Evolutionary conservation across 1,140 invertebrate species (phyloP).

Genomic region (Rhopalosiphum padi): DNA sequence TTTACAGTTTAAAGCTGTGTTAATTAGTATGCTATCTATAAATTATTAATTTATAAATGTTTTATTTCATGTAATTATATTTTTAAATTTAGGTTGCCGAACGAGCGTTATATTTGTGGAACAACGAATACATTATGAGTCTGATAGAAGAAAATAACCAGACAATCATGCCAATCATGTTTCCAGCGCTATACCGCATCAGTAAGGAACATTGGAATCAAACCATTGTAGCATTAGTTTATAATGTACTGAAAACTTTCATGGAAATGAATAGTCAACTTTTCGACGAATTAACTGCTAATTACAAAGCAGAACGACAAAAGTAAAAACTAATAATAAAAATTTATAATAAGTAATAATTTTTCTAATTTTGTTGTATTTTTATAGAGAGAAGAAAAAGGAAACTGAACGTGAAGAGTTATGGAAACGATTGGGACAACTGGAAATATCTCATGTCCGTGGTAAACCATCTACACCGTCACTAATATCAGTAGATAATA

Average conservation of each 20-base stretch:
- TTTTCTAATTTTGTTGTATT: conserved; percentile 29
- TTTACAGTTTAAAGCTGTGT: background rate
- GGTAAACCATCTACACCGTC: conserved; percentile 60
- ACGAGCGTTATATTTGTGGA: conserved; percentile 93
- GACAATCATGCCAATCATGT: conserved; percentile 92
- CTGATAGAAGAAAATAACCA: conserved; percentile 92
- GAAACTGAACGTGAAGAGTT: conserved; percentile 93
- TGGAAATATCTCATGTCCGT: conserved; percentile 70
- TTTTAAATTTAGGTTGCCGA: conserved; percentile 85
- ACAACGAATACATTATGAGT: conserved; percentile 96
- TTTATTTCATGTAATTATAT: background rate
- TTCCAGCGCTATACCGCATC: conserved; percentile 96
- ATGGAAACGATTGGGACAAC: conserved; percentile 89
- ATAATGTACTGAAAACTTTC: conserved; percentile 99
- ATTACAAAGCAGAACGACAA: conserved; percentile 96
- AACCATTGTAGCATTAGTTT: conserved; percentile 98
- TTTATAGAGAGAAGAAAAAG: conserved; percentile 87
- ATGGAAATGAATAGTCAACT: conserved; percentile 99
- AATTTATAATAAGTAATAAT: background rate
- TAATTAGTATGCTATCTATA: background rate
- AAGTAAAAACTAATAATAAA: conserved; percentile 74
- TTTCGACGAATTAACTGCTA: conserved; percentile 97
- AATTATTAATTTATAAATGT: background rate
- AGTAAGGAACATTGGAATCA: conserved; percentile 99
- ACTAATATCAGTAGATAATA: conserved; percentile 22